These are phyloP conservation scores for Amphiprion ocellaris DNA, from an alignment of 2,113 vertebrate genomes.

Conservation along the genomic window DNA sequence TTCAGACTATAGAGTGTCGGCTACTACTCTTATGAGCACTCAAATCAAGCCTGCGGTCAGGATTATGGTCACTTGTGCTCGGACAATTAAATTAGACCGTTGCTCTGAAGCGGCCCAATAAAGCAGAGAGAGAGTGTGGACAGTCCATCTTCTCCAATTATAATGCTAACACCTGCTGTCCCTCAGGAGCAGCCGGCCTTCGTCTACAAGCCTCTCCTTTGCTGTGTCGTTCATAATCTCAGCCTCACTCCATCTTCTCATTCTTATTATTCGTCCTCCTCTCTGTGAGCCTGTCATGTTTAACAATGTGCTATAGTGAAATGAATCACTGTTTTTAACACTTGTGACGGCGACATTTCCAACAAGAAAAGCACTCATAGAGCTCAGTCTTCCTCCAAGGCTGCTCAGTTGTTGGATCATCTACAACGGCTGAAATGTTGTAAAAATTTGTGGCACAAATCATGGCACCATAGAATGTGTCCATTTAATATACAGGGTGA, in stretches of 20 bases:
- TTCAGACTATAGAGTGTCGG: slow-evolving; percentile 78
- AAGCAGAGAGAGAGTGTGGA: slow-evolving; percentile 60
- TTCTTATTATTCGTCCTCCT: neutral
- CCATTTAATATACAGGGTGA: no score
- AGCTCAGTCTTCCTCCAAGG: no score
- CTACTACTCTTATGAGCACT: slow-evolving; percentile 81
- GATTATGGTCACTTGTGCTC: slow-evolving; percentile 81
- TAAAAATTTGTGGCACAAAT: no score
- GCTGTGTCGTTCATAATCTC: slow-evolving; percentile 35
- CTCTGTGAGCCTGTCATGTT: neutral
- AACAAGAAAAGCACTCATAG: no score
- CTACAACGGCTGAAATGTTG: no score
- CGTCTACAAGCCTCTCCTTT: slow-evolving; percentile 21
- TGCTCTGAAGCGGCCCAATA: slow-evolving; percentile 75
- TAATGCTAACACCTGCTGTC: slow-evolving; percentile 49
- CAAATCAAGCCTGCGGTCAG: slow-evolving; percentile 84
- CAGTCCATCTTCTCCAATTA: slow-evolving; percentile 80
- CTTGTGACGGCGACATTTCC: no score
- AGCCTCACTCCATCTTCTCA: neutral
- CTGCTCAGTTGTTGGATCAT: no score
- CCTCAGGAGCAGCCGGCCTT: slow-evolving; percentile 36
- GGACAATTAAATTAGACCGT: slow-evolving; percentile 80
- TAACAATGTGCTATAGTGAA: neutral
- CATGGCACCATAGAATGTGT: no score
- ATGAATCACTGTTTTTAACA: no score